Evolutionary conservation across 2,113 vertebrate species (phyloP).

Genomic region (Oreochromis tanganicae): DNA sequence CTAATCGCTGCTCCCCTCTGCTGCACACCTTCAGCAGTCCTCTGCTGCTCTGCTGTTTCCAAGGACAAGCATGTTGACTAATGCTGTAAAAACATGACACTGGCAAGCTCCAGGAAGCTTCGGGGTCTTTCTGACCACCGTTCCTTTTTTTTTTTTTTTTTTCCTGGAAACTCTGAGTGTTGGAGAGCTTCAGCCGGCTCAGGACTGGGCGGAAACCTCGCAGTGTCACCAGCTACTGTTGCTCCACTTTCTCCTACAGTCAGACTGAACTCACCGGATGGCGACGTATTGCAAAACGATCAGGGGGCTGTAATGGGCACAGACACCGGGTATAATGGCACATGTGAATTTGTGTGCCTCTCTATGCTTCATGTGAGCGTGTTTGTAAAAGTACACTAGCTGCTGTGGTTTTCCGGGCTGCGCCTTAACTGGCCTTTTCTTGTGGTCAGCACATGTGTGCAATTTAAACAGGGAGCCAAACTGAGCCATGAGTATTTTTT

Average conservation of each 20-base stretch:
- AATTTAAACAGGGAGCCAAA: slow-evolving; percentile 66
- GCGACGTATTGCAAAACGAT: slow-evolving; percentile 39
- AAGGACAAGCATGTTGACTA: slow-evolving; percentile 37
- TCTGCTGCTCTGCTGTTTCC: slow-evolving; percentile 7
- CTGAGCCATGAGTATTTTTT: slow-evolving; percentile 46
- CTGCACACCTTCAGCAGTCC: slow-evolving; percentile 33
- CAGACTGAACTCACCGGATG: neutral
- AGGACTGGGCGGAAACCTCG: slow-evolving; percentile 11
- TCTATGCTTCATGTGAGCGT: slow-evolving; percentile 36
- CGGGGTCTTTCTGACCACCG: slow-evolving; percentile 33
- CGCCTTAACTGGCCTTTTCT: slow-evolving; percentile 73
- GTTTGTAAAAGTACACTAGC: slow-evolving; percentile 56
- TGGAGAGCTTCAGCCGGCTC: neutral
- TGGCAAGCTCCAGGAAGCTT: slow-evolving; percentile 47
- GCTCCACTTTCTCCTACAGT: slow-evolving; percentile 16
- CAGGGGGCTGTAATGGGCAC: slow-evolving; percentile 34
- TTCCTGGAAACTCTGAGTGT: slow-evolving; percentile 54
- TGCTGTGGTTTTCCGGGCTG: slow-evolving; percentile 70
- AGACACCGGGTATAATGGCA: slow-evolving; percentile 8
- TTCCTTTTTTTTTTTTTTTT: neutral
- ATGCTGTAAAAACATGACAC: slow-evolving; percentile 46
- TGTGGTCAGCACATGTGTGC: slow-evolving; percentile 76
- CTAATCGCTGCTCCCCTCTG: slow-evolving; percentile 34
- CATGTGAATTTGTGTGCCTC: slow-evolving; percentile 31
- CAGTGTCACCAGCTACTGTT: neutral